phyloP scores from a whole-genome alignment of 2,797 vertebrate species.

The Pseudochirops cupreus region DNA sequence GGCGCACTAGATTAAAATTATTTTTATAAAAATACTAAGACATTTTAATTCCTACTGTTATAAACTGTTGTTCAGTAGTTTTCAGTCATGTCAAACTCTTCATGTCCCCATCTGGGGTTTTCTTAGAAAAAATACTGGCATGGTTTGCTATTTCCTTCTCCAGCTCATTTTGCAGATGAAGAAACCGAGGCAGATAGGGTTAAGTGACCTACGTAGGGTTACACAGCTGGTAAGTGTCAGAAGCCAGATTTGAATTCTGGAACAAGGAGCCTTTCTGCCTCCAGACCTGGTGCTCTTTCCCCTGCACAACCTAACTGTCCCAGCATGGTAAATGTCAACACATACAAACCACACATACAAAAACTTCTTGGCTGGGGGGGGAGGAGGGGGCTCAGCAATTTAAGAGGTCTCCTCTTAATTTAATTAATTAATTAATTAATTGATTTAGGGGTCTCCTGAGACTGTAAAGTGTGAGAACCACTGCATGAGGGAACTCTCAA shows the following conservation, averaged over 20 bases:
- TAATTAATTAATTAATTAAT: too few species aligned
- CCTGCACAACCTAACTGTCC: neutral
- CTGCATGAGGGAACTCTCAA: neutral
- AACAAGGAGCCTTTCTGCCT: neutral
- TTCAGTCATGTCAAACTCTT: neutral
- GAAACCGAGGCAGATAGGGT: neutral
- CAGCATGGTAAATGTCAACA: neutral
- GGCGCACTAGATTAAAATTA: neutral
- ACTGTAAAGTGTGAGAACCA: neutral
- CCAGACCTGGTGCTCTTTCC: neutral
- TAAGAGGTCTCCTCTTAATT: too few species aligned
- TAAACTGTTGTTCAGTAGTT: neutral
- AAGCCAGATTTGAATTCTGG: neutral
- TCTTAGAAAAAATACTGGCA: neutral
- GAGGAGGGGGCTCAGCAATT: neutral
- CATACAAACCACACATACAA: neutral
- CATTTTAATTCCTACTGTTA: neutral
- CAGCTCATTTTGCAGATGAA: neutral
- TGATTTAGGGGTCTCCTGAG: neutral
- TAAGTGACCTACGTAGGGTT: neutral
- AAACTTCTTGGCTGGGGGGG: neutral
- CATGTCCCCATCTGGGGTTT: neutral
- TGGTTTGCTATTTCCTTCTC: neutral
- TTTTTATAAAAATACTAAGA: neutral
- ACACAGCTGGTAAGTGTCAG: neutral